These are phyloP conservation scores for Halichondria panicea DNA, from an alignment of 37 sponge, comb jelly and placozoan species.

Conservation along the genomic window DNA sequence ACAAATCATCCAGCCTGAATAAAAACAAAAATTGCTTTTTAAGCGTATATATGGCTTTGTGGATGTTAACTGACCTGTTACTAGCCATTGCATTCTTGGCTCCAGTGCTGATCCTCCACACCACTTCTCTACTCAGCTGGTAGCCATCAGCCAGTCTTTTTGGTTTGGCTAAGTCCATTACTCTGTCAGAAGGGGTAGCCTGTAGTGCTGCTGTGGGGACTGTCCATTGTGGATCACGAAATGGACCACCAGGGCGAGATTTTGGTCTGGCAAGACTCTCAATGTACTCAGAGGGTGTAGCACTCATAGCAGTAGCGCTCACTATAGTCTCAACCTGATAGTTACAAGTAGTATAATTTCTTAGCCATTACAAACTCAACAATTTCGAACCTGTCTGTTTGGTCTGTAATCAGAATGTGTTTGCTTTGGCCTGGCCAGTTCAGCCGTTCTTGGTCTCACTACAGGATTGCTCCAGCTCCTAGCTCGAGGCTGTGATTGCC, in stretches of 20 bases:
- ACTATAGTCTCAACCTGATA: constrained; percentile 74
- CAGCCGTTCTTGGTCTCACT: constrained; percentile 71
- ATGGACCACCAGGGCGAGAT: constrained; percentile 51
- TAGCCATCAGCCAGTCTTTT: constrained; percentile 85
- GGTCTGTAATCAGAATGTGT: constrained; percentile 65
- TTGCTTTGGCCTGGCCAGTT: constrained; percentile 75
- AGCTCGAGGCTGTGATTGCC: constrained; percentile 51
- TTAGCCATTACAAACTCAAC: not conserved
- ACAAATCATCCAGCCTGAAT: constrained; percentile 76
- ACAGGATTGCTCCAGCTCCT: constrained; percentile 9
- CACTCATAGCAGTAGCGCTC: constrained; percentile 50
- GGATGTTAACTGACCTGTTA: constrained; percentile 48
- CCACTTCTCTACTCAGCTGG: constrained; percentile 63
- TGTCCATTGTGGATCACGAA: constrained; percentile 81
- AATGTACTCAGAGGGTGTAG: constrained; percentile 38
- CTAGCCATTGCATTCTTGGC: constrained; percentile 75
- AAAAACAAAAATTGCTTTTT: not conserved
- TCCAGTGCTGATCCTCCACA: constrained; percentile 73
- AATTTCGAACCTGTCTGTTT: constrained; percentile 45
- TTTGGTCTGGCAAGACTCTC: constrained; percentile 73
- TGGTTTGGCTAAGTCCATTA: constrained; percentile 69
- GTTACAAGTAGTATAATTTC: not conserved
- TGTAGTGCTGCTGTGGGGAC: constrained; percentile 50
- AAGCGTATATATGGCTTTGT: no score
- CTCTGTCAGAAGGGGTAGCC: constrained; percentile 67